These are phyloP conservation scores for Phengaris arion DNA, from an alignment of 2,888 invertebrate genomes.

Conservation along the genomic window DNA sequence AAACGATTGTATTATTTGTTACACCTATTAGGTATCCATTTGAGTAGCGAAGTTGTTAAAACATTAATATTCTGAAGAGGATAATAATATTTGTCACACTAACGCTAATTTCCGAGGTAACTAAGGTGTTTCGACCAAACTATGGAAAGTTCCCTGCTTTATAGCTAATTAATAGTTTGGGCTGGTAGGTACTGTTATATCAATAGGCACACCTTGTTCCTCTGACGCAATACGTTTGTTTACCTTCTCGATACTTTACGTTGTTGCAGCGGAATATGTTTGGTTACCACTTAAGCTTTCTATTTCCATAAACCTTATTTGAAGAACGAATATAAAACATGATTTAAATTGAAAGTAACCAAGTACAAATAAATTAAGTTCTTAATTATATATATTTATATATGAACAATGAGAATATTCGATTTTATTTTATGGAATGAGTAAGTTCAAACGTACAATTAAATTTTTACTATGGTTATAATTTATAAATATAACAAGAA, in stretches of 20 bases:
- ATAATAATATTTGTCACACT: neutral
- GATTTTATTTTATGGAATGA: neutral
- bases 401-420: neutral
- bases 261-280: conserved; percentile 24
- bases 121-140: neutral
- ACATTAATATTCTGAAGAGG: no score
- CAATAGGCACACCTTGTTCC: conserved; percentile 46
- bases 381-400: neutral
- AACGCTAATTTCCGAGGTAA: no score
- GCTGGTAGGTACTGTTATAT: conserved; percentile 45
- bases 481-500: no score
- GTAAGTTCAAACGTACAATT: no score
- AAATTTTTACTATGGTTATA: no score
- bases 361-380: neutral
- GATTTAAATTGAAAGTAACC: neutral
- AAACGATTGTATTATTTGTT: no score
- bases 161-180: conserved; percentile 31
- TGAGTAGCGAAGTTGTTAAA: no score
- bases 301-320: neutral
- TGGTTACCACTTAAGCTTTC: conserved; percentile 22
- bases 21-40: no score
- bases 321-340: neutral
- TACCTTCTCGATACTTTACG: neutral
- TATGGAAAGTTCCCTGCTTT: conserved; percentile 13
- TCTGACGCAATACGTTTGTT: conserved; percentile 26